phyloP scores from a whole-genome alignment of 2,888 invertebrate genomes.

The Dasypolia templi region DNA sequence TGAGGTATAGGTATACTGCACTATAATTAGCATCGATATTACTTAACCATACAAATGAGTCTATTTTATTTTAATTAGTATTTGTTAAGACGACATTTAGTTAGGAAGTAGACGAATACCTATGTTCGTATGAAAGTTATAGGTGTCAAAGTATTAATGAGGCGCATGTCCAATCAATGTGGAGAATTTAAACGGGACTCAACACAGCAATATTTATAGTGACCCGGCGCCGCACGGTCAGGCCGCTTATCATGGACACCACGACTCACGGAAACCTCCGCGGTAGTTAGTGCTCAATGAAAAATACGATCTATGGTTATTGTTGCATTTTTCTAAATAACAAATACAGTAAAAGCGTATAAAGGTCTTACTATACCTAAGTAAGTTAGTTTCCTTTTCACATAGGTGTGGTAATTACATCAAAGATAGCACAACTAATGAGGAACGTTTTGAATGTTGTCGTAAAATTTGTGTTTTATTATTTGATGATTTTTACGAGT shows the following conservation, averaged over 20 bases:
- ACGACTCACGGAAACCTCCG: conserved; percentile 71
- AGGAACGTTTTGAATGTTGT: conserved; percentile 35
- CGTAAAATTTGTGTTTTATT: conserved; percentile 48
- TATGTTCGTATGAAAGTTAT: conserved; percentile 44
- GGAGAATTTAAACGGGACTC: conserved; percentile 77
- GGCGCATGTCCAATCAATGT: conserved; percentile 73
- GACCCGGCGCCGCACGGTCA: conserved; percentile 76
- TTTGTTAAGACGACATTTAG: conserved; percentile 17
- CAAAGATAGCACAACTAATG: conserved; percentile 34
- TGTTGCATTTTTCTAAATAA: conserved; percentile 29
- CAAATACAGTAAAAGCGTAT: conserved; percentile 25
- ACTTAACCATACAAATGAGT: conserved; percentile 49
- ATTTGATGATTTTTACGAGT: conserved; percentile 23
- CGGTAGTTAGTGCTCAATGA: conserved; percentile 70
- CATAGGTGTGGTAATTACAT: not conserved
- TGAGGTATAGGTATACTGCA: conserved; percentile 69
- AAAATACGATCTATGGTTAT: conserved; percentile 70
- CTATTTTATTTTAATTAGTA: conserved; percentile 20
- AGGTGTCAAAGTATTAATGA: conserved; percentile 71
- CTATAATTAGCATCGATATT: conserved; percentile 66
- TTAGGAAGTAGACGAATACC: conserved; percentile 44
- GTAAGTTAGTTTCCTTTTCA: not conserved
- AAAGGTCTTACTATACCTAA: too few species aligned
- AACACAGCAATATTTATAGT: conserved; percentile 79
- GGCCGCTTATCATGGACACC: conserved; percentile 73